Base-by-base conservation (phyloP, 2,888 invertebrate species). In the Acleris emargana region DNA sequence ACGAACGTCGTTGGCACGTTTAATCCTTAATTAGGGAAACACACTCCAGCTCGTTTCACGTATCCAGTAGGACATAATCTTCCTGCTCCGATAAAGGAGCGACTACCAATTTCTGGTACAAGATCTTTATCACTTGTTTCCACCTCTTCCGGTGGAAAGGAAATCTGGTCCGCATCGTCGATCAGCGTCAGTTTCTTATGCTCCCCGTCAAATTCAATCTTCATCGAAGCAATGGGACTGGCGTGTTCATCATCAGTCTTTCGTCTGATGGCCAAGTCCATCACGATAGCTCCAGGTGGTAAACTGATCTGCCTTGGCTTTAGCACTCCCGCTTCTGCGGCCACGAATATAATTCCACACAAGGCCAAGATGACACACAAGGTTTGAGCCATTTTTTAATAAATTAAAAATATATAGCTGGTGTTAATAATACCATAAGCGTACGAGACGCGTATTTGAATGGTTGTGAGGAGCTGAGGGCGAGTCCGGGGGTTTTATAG, bases 41-140 rank as follows among this genome's bases (percentile, higher is more conserved):
- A 83, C 57, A 76, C 75, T 1, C 58, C 67, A 13, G 76, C 77
- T 25, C 60, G 61, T 49, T 22, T 68, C 0, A 69, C 69, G 50
- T 71, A 77, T 1, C 82, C 83, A 3, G 6, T 11, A 20, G 82
- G 71, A 20, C 84, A 83, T 1, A 25, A n/a, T 0, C 3, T 16
- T 4, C 72, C 75, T 1, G 64, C 71, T 1, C 58, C 50, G 13
- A 82, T 69, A 6, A 64, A 69, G 28, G 58, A 32, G 7, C 82
- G 76, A 53, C 67, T 67, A 32, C 72, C 76, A 1, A 75, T 13
- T 3, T 57, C 50, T 9, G 70, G 69, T 62, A 71, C 38, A 43
- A 53, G 52, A 22, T 53, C 53, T 17, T 63, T 47, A 32, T 62
- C 58, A 9, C 25, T 54, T 54, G 58, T 54, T 25, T 57, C 51